Conservation (phyloP, 2,888 invertebrate genomes). For the Molorchus minor region DNA sequence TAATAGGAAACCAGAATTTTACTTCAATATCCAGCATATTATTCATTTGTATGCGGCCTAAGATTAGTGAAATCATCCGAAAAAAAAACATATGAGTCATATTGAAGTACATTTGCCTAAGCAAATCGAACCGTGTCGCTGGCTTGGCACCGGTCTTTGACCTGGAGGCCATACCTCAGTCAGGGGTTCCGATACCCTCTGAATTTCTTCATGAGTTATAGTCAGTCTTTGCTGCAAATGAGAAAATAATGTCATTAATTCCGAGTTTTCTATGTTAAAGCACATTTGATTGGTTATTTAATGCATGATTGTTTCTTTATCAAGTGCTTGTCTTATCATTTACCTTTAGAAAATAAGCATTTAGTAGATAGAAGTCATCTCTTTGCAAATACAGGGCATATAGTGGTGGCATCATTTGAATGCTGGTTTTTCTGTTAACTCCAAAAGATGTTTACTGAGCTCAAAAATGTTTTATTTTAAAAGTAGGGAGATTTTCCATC, state of each 20-base stretch:
- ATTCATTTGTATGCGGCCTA: constrained; percentile 71
- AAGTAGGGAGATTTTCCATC: constrained; percentile 60
- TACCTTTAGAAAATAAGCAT: constrained; percentile 77
- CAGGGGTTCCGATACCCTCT: constrained; percentile 49
- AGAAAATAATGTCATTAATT: constrained; percentile 1
- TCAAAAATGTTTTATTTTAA: constrained; percentile 63
- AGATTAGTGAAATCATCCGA: constrained; percentile 81
- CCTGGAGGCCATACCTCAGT: constrained; percentile 78
- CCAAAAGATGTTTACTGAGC: constrained; percentile 59
- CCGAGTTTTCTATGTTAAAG: background rate
- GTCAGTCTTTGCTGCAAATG: constrained; percentile 51
- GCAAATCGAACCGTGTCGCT: constrained; percentile 80
- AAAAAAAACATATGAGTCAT: constrained; percentile 81
- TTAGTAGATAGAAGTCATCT: constrained; percentile 74
- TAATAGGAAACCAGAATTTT: too few species aligned
- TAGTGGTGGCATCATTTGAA: constrained; percentile 70
- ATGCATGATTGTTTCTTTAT: constrained; percentile 5
- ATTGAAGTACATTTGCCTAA: constrained; percentile 89
- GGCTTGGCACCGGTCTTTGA: constrained; percentile 73
- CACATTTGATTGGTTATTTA: background rate
- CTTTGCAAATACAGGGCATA: constrained; percentile 72
- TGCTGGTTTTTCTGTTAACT: constrained; percentile 59
- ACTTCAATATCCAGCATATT: constrained; percentile 75
- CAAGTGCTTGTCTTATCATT: constrained; percentile 28
- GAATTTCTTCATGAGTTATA: constrained; percentile 49